Evolutionary conservation across 2,797 vertebrate genomes (phyloP).

Genomic region (Cossypha heuglini): DNA sequence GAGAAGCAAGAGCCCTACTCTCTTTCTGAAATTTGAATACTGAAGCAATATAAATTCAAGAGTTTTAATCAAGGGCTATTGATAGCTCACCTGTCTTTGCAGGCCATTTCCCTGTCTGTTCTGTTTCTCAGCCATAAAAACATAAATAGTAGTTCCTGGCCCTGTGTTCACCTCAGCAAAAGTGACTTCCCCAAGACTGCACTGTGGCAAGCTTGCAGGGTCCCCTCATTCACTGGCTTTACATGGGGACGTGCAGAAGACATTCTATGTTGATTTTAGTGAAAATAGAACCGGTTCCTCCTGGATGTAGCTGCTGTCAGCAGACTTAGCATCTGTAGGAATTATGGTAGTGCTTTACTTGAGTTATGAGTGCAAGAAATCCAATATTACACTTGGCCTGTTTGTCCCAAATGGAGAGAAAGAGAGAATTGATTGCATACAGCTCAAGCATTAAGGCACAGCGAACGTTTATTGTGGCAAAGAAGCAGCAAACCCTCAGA

Average conservation of each 20-base stretch:
- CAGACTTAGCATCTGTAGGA: background rate
- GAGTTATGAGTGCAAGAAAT: background rate
- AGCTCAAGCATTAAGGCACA: background rate
- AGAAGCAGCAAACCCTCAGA: background rate
- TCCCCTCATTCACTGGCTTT: background rate
- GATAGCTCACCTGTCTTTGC: background rate
- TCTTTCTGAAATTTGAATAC: background rate
- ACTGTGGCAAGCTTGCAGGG: background rate
- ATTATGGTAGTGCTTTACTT: background rate
- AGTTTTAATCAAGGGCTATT: background rate
- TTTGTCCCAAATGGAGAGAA: background rate
- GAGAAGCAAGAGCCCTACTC: background rate
- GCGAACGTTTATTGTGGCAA: accelerated
- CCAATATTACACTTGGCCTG: background rate
- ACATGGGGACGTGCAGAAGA: background rate
- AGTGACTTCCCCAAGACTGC: background rate
- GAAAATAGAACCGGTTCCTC: background rate
- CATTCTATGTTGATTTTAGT: background rate
- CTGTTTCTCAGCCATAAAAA: background rate
- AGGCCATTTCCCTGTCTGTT: background rate
- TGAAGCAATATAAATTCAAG: background rate
- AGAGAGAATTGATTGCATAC: background rate
- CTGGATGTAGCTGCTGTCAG: background rate
- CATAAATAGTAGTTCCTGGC: background rate
- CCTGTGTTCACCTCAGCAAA: background rate